Percentiles rank a stretch among this genome's conserved stretches.
Evolutionary conservation across 2,113 vertebrate genomes (phyloP).

Genomic region (Hemicordylus capensis): DNA sequence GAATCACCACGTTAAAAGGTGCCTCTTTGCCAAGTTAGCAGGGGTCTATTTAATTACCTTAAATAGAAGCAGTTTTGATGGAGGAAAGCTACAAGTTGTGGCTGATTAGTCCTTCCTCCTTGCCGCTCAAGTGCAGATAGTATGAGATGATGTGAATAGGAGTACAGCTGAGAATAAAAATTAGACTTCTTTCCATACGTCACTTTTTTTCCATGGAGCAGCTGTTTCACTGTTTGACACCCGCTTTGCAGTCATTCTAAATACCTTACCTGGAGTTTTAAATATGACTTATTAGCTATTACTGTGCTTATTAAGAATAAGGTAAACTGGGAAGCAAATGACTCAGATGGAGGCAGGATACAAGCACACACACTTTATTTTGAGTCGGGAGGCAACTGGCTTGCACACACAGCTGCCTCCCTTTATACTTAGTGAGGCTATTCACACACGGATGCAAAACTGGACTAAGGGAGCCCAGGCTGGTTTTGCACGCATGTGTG

Average conservation of each 20-base stretch:
- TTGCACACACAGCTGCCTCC: too few relatives aligned
- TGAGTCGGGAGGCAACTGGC: too few relatives aligned
- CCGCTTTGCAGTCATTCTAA: background rate
- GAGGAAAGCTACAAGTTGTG: background rate
- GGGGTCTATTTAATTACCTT: background rate
- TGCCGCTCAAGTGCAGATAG: conserved; percentile 21
- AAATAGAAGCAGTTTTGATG: conserved; percentile 14
- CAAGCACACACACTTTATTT: too few relatives aligned
- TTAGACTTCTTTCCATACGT: conserved; percentile 12
- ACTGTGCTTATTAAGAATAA: background rate
- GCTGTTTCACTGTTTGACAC: conserved; percentile 27
- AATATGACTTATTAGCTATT: conserved; percentile 38
- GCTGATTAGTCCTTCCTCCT: background rate
- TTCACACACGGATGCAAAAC: too few relatives aligned
- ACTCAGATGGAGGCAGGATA: too few relatives aligned
- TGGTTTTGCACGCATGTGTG: too few relatives aligned
- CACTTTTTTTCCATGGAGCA: background rate
- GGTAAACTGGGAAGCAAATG: conserved; percentile 8
- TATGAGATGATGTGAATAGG: conserved; percentile 27
- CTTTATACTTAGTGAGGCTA: too few relatives aligned
- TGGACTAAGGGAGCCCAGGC: too few relatives aligned
- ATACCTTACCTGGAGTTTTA: conserved; percentile 37
- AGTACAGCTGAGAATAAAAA: conserved; percentile 21
- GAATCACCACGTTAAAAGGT: too few relatives aligned
- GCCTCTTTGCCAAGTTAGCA: too few relatives aligned